Evolutionary conservation across 2,113 vertebrate genomes (phyloP).

Genomic region (Neoarius graeffei): DNA sequence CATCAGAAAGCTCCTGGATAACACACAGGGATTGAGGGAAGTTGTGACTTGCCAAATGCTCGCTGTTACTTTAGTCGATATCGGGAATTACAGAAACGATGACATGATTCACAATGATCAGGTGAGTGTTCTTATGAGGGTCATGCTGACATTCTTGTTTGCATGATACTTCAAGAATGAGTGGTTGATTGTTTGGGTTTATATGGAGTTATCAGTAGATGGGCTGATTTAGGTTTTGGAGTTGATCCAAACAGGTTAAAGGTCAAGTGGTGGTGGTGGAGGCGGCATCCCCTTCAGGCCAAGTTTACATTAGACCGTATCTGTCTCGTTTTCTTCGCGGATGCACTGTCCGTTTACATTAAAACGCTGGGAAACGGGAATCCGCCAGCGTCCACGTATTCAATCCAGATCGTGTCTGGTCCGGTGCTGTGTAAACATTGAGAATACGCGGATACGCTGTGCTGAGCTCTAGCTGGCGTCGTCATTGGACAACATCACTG

Average conservation of each 20-base stretch:
- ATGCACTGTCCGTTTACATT: too few relatives aligned
- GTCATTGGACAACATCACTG: too few relatives aligned
- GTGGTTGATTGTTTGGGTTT: neutral
- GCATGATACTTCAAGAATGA: neutral
- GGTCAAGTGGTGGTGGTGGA: neutral
- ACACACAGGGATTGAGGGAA: constrained; percentile 18
- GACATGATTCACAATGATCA: neutral
- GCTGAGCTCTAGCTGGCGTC: too few relatives aligned
- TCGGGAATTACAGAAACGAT: neutral
- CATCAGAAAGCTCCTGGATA: constrained; percentile 39
- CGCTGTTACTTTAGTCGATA: neutral
- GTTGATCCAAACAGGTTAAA: neutral
- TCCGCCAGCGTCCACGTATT: too few relatives aligned
- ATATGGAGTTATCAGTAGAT: neutral
- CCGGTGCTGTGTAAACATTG: too few relatives aligned
- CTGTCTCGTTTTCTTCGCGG: too few relatives aligned
- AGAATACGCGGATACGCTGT: too few relatives aligned
- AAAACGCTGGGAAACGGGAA: too few relatives aligned
- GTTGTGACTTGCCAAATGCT: neutral
- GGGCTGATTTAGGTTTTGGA: neutral
- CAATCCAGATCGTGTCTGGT: too few relatives aligned
- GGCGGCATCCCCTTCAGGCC: too few relatives aligned
- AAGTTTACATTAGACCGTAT: too few relatives aligned
- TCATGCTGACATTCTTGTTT: neutral
- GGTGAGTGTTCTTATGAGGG: neutral